Evolutionary conservation across 2,113 vertebrate genomes (phyloP).

Genomic region (Pollachius pollachius): DNA sequence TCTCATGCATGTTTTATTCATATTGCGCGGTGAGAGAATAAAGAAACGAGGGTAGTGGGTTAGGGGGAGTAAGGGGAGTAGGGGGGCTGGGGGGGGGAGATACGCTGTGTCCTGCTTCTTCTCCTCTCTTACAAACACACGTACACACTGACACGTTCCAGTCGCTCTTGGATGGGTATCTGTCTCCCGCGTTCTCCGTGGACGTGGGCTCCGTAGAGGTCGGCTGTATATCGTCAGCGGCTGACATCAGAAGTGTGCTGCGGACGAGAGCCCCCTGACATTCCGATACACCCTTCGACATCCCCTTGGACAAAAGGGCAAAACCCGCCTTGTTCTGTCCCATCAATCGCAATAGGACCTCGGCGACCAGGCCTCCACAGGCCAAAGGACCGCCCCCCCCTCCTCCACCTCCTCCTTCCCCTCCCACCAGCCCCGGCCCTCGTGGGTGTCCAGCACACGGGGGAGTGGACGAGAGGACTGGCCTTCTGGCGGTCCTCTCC

Average conservation of each 20-base stretch:
- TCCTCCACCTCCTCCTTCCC: neutral
- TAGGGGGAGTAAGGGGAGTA: neutral
- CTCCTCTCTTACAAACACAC: neutral
- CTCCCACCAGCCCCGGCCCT: neutral
- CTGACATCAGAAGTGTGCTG: constrained; percentile 71
- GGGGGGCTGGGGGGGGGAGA: neutral
- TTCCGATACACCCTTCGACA: constrained; percentile 63
- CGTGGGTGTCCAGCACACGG: constrained; percentile 64
- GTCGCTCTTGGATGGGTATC: constrained; percentile 3
- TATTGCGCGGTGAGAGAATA: neutral
- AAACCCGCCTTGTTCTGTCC: constrained; percentile 55
- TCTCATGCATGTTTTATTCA: constrained; percentile 43
- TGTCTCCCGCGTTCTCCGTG: neutral
- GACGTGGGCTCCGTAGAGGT: constrained; percentile 28
- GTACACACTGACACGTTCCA: too few relatives aligned
- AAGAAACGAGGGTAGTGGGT: neutral
- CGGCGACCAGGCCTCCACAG: constrained; percentile 31
- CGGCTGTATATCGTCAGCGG: constrained; percentile 43
- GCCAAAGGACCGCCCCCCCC: constrained; percentile 46
- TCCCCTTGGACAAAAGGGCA: constrained; percentile 63
- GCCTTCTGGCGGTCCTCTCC: constrained; percentile 60
- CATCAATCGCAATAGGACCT: constrained; percentile 56
- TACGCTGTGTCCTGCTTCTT: neutral
- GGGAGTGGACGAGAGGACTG: constrained; percentile 66
- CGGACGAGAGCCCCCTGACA: constrained; percentile 51